phyloP scores from a whole-genome alignment of 2,797 vertebrate species.

The Phaenicophaeus curvirostris region DNA sequence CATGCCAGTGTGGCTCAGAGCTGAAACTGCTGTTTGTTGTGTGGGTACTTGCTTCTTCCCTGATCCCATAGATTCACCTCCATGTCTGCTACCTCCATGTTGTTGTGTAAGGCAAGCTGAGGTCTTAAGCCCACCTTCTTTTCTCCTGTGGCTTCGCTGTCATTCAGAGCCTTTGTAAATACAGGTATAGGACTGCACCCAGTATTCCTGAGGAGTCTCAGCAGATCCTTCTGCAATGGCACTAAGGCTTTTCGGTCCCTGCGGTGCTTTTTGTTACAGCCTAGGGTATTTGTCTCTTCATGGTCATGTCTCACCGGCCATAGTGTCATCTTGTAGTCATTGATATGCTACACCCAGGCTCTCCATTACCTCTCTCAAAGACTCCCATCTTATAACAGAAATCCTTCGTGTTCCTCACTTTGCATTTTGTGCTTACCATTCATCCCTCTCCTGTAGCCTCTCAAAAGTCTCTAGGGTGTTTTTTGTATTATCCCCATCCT shows the following conservation, averaged over 20 bases:
- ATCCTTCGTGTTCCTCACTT: not conserved
- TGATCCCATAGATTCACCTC: not conserved
- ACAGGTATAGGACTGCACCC: not conserved
- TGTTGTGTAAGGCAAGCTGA: not conserved
- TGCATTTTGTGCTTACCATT: not conserved
- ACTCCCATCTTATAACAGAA: not conserved
- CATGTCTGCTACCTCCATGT: fast-evolving
- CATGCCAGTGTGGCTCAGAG: not conserved
- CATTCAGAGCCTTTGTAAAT: not conserved
- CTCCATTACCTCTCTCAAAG: not conserved
- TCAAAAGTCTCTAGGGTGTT: not conserved
- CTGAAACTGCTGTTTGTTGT: not conserved
- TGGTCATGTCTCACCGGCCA: not conserved
- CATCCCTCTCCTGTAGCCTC: not conserved
- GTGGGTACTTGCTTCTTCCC: not conserved
- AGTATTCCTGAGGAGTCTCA: not conserved
- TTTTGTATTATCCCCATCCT: not conserved
- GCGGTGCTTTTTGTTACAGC: not conserved
- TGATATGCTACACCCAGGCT: not conserved
- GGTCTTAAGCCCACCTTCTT: not conserved
- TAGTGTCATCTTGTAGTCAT: not conserved
- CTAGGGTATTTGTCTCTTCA: not conserved
- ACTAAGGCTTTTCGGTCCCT: not conserved
- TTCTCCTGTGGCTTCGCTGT: not conserved
- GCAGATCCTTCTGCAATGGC: not conserved